Base-by-base conservation (phyloP, 2,113 vertebrate genomes). In the Sturnira hondurensis region DNA sequence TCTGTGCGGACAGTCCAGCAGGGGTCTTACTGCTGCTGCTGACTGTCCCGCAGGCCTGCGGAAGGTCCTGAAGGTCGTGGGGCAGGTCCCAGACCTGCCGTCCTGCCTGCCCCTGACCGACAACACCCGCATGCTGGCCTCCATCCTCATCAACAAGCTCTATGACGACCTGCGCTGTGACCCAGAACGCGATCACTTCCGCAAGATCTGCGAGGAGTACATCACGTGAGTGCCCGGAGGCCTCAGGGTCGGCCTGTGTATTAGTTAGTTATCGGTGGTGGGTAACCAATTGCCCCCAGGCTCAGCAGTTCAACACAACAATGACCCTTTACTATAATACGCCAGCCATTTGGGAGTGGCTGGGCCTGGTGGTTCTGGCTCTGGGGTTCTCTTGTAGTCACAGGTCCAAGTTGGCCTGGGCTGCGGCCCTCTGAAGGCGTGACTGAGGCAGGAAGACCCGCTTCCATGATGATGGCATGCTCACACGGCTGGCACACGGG, bases 21-120 rank as follows among this genome's bases (percentile, higher is more conserved):
- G 28, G 47, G 31, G 15, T 78, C 84, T 78, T 22, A 67, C 28
- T 2, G 0, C 20, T 5, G 4, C 20, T 5, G 3, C 58, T 3
- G 0, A 43, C 31, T 0, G 4, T 65, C 90, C 92, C 43, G n/a
- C 95, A 99, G 99, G 99, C 77, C 98, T 99, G 93, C 99, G 98
- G 97, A 99, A 99, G 98, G 99, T 99, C 93, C 98, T 99, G 86
- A 99, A 99, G 96, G 99, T 99, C 31, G 99, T 98, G 74, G 99
- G 99, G 13, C 99, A 99, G 98, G 98, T 99, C 87, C 98, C 99
- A 4, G 99, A 99, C 43, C 97, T 99, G 83, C 99, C 99, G 1
- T 98, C 99, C 91, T 99, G 99, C 98, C 98, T 99, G 88, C 99
- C 99, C 0, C 19, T 99, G 98, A 99, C 99, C 0, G 99, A 99